Base-by-base conservation (phyloP, 30 jellyfish, hydroid and myxozoan genomes). In the Morbakka virulenta region DNA sequence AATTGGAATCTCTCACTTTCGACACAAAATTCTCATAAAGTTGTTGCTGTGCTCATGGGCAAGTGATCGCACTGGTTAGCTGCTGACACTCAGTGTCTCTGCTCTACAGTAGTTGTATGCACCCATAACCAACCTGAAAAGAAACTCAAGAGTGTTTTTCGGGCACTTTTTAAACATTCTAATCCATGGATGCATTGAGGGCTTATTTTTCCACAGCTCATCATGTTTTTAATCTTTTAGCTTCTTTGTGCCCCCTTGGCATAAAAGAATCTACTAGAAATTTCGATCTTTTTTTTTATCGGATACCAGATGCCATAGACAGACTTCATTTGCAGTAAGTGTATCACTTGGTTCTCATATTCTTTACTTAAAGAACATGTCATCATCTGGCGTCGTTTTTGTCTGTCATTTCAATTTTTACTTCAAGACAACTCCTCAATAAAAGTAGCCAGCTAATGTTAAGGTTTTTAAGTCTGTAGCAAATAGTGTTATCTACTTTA, bases 61-160 rank as follows among this genome's bases (percentile, higher is more conserved):
- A 61, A 67, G 75, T 67, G 91, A 80, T 75, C 91, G 67, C 69
- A 79, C 67, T 25, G 91, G 68, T 84, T 75, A 67, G 36, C 91
- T 80, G 52, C 91, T 50, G 22, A 84, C 91, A 80, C 84, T 67
- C 53, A 80, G 28, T 50, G 78, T 80, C 64, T 80, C 91, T 22
- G 53, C 78, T 67, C 69, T 50, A 24, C 74, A 14, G 32, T 80
- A 69, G 52, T 69, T 80, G 22, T 68, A 80, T 27, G 62, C 77
- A 80, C 69, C 91, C 33, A 66, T 79, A 6, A 84, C 91, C 35
- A 80, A 4, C 41, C 75, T 77, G 29, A 80, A 4, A 20, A 80
- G 30, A 57, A 25, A 80, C 25, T 67, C 36, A 28, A 80, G 52
- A 24, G 91, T 80, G 47, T 80, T 57, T 11, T 34, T 57, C 69